A percentile compares a stretch with the other conserved stretches of the same genome.
Evolutionary conservation across 1,140 invertebrate genomes (phyloP).

Genomic region (Drosophila yakuba): DNA sequence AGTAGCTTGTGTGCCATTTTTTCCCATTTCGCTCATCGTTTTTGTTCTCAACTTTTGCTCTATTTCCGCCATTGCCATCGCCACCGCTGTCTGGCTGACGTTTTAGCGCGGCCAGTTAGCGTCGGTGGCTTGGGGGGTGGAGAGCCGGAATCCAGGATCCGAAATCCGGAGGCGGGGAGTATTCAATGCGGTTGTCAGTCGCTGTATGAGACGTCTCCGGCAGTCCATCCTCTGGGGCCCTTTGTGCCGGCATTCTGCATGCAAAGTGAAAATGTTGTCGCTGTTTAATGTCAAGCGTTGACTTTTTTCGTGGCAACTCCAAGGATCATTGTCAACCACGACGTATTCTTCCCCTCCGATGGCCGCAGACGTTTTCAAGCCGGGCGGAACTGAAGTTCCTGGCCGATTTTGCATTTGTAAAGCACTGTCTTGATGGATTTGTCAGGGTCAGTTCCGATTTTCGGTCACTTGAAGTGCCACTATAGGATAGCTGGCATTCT

Average conservation of each 20-base stretch:
- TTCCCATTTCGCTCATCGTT: slow-evolving; percentile 34
- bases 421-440: slow-evolving; percentile 70
- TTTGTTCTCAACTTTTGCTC: slow-evolving; percentile 71
- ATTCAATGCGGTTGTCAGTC: slow-evolving; percentile 64
- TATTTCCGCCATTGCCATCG: slow-evolving; percentile 73
- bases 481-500: not conserved
- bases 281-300: slow-evolving; percentile 78
- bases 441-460: slow-evolving; percentile 60
- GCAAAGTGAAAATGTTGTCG: slow-evolving; percentile 77
- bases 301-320: slow-evolving; percentile 35
- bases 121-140: slow-evolving; percentile 1
- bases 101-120: slow-evolving; percentile 70
- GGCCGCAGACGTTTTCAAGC: slow-evolving; percentile 55
- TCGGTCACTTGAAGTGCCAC: slow-evolving; percentile 16
- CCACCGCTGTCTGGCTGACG: slow-evolving; percentile 58
- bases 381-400: slow-evolving; percentile 1
- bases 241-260: slow-evolving; percentile 74
- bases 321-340: slow-evolving; percentile 11
- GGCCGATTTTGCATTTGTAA: slow-evolving; percentile 48
- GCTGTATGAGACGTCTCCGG: slow-evolving; percentile 63
- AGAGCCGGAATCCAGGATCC: not conserved
- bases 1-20: slow-evolving; percentile 77
- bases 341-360: not conserved
- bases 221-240: slow-evolving; percentile 36
- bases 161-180: not conserved